Base-by-base conservation (phyloP, 2,888 invertebrate genomes). In the Erannis defoliaria region DNA sequence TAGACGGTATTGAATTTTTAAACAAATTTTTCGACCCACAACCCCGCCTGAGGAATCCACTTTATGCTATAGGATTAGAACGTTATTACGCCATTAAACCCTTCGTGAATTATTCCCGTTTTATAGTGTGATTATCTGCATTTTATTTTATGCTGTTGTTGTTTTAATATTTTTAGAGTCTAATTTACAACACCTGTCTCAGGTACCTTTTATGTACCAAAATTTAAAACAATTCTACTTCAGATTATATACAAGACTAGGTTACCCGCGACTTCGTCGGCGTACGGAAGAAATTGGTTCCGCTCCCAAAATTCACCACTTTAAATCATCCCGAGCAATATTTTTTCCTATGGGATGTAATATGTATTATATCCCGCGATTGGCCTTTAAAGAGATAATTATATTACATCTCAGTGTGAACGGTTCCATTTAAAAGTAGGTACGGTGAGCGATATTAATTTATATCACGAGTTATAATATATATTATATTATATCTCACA, bases 1-100 rank as follows among this genome's bases (percentile, higher is more conserved):
- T 88, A 88, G 89, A 87, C 81, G 87, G 85, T 86, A 89, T 88
- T 90, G 89, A 90, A 90, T 91, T 90, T 90, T 91, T 90, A 89
- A 91, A 89, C 88, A 89, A 88, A 86, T 89, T 89, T 88, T 88
- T 88, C 86, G 88, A 81, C 84, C 85, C 84, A 77, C 80, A 77
- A 74, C 76, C 46, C 67, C 73, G 71, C 72, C 77, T 76, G 75
- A 68, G 68, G 76, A 79, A 78, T 80, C 84, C 82, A 82, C 82
- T 89, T 88, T 86, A 84, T 84, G 85, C 80, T 85, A 87, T 84
- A 81, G 84, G 82, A 85, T 86, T 86, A 88, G 83, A 85, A 83
- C 77, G 81, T 88, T 88, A 88, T 85, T 85, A 81, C 79, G 74
- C 78, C 76, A 83, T 87, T 86, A 85, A 84, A 81, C 81, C 81